Base-by-base conservation (phyloP, 2,888 invertebrate genomes). In the Archaeoteleia sp. region DNA sequence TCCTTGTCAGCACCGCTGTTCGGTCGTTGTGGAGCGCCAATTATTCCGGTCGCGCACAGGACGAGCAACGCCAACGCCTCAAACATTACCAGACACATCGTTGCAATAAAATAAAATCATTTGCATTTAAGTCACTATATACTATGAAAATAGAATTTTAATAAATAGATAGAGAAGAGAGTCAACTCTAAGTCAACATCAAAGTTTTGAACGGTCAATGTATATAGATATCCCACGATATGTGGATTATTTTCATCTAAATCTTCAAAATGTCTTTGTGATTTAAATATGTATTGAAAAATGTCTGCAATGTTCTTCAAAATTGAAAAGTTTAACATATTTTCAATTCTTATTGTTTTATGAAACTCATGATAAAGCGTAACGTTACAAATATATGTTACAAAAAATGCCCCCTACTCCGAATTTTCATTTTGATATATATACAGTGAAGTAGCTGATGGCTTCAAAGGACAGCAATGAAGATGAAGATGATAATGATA, bases 1-100 rank as follows among this genome's bases (percentile, higher is more conserved):
- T 85, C 84, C 74, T 83, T 85, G 27, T 85, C 85, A 35, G 82
- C 70, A 6, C 79, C 77, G 13, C 81, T 77, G 14, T 71, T 63
- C 3, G 71, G 73, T 9, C 80, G 68, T 9, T 85, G 84, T 20
- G 85, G 85, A 43, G 84, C 83, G 37, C 76, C 74, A 15, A 79
- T 69, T 25, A 74, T 76, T 27, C 77, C 79, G 43, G 79, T 77
- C 78, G 82, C 80, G 74, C 83, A 82, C 5, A 84, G 75, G 71
- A 82, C 77, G 77, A 79, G 76, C 73, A 81, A 63, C 74, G 80
- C 73, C 71, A 82, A 74, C 76, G 77, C 78, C 85, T 84, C 32
- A 66, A 67, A 51, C 62, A 57, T 39, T 20, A 30, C 13, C 30
- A 37, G 20, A 61, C 4, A 20, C 9, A 30, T 5, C 17, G 1